phyloP scores from a whole-genome alignment of 2,888 invertebrate genomes.

The Spilarctia lutea region DNA sequence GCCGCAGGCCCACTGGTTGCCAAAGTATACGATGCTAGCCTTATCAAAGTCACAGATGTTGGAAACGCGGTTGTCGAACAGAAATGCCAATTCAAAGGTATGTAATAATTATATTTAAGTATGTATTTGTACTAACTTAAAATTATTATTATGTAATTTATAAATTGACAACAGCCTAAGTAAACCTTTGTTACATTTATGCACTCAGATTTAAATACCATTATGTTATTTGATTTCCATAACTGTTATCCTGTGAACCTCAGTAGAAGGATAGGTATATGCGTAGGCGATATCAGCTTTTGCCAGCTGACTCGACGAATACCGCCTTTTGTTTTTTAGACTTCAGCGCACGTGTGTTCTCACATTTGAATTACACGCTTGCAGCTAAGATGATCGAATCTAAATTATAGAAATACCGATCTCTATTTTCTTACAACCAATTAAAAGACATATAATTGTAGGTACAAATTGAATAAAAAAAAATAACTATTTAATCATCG shows the following conservation, averaged over 20 bases:
- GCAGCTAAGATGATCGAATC: neutral
- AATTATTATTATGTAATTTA: no score
- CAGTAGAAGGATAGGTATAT: neutral
- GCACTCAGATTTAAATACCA: neutral
- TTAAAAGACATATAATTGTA: neutral
- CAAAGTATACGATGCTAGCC: slow-evolving; percentile 97
- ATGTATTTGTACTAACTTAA: neutral
- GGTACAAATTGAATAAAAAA: neutral
- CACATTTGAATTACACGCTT: neutral
- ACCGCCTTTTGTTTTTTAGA: no score
- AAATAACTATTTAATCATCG: neutral
- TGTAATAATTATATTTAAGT: slow-evolving; percentile 1
- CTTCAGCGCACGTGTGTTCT: neutral
- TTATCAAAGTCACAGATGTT: slow-evolving; percentile 97
- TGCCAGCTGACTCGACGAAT: no score
- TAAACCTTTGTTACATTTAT: no score
- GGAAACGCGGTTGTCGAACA: slow-evolving; percentile 97
- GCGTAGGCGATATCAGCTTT: no score
- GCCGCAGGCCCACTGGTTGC: slow-evolving; percentile 96
- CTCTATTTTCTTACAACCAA: neutral
- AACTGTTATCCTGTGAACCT: no score
- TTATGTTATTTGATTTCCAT: neutral
- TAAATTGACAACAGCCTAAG: no score
- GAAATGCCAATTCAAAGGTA: slow-evolving; percentile 98
- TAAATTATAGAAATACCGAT: neutral